Conservation (phyloP, 1,140 invertebrate species). For the Macrobrachium nipponense region DNA sequence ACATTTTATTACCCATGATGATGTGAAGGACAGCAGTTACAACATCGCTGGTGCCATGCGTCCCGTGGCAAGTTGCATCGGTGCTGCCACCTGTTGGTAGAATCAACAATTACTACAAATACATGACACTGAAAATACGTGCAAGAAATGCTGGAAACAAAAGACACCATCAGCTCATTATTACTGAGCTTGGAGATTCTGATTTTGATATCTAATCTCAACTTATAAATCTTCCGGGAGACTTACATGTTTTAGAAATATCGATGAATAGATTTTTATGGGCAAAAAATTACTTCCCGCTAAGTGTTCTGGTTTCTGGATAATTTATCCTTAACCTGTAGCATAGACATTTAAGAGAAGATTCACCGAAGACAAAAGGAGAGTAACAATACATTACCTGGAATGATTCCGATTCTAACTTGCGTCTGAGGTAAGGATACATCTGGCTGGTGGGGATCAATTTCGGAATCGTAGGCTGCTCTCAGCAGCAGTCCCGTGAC, state of each 20-base stretch:
- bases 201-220: too few species aligned
- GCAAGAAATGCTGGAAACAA: too few species aligned
- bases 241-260: too few species aligned
- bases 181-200: too few species aligned
- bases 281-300: too few species aligned
- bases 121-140: neutral
- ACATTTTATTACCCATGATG: constrained; percentile 68
- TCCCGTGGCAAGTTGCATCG: constrained; percentile 84
- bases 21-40: constrained; percentile 85
- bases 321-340: neutral
- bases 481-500: constrained; percentile 80
- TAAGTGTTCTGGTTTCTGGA: too few species aligned
- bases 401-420: constrained; percentile 81
- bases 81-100: constrained; percentile 77
- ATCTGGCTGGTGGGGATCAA: constrained; percentile 75
- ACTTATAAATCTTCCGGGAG: too few species aligned
- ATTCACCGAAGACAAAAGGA: neutral
- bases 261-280: too few species aligned
- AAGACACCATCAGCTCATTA: too few species aligned
- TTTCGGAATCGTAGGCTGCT: constrained; percentile 70
- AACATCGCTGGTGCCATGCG: constrained; percentile 86
- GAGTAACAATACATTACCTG: constrained; percentile 70
- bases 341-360: neutral
- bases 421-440: constrained; percentile 74
- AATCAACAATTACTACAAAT: too few species aligned